Evolutionary conservation across 35 echinoderm and acorn worm genomes (phyloP).

Genomic region (Eucidaris tribuloides): DNA sequence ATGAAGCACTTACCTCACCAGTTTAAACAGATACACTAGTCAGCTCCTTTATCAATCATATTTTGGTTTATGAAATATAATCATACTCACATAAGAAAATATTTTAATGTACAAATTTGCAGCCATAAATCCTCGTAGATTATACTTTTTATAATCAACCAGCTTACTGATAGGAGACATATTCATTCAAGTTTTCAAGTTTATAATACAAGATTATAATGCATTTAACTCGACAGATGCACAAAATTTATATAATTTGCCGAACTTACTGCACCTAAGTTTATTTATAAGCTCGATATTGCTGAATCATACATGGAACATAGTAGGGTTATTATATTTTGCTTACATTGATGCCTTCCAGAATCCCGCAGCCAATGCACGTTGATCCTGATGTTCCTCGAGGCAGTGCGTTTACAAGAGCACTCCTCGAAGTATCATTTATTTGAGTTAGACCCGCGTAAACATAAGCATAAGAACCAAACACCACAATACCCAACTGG

Average conservation of each 20-base stretch:
- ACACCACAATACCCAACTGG: not conserved
- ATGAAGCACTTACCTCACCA: not conserved
- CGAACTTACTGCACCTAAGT: no score
- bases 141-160: no score
- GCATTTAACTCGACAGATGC: not conserved
- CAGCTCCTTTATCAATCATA: not conserved
- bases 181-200: no score
- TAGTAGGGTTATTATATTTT: not conserved
- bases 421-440: not conserved
- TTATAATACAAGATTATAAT: not conserved
- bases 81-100: not conserved
- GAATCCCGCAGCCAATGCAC: not conserved
- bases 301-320: no score
- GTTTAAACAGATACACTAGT: no score
- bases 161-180: no score
- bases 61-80: not conserved
- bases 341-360: not conserved
- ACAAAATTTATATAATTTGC: not conserved
- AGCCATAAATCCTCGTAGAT: no score
- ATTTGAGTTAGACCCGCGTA: not conserved
- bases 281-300: no score
- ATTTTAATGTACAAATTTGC: not conserved
- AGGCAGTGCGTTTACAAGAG: not conserved
- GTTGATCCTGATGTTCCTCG: not conserved
- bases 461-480: not conserved